A percentile compares a stretch with the other conserved stretches of the same genome.
phyloP scores from a whole-genome alignment of 1,140 invertebrate genomes.

The Drosophila watanabei region DNA sequence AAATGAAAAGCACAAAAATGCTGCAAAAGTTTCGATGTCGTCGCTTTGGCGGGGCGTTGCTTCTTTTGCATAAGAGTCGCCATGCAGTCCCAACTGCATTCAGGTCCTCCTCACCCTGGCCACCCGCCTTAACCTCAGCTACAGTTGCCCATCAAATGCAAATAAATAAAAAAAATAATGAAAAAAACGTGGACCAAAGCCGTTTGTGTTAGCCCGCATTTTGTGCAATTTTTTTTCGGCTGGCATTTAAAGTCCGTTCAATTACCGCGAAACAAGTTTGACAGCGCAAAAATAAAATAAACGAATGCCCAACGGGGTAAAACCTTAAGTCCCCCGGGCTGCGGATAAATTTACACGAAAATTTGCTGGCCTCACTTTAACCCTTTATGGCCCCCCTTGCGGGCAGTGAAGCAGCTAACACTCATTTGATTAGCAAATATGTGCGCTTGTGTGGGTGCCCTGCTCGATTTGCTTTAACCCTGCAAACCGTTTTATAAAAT shows the following conservation, averaged over 20 bases:
- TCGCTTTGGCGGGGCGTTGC: conserved; percentile 38
- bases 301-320: conserved; percentile 1
- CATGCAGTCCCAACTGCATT: conserved; percentile 49
- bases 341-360: conserved; percentile 15
- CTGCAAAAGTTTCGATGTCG: conserved; percentile 47
- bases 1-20: conserved; percentile 27
- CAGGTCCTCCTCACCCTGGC: conserved; percentile 2
- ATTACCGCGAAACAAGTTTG: conserved; percentile 48
- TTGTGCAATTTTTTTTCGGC: conserved; percentile 34
- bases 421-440: conserved; percentile 68
- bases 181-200: conserved; percentile 28
- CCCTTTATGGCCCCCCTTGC: conserved; percentile 24
- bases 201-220: conserved; percentile 51
- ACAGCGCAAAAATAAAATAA: conserved; percentile 30
- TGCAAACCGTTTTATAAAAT: too few species aligned
- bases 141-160: conserved; percentile 21
- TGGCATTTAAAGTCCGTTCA: conserved; percentile 52
- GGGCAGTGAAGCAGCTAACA: conserved; percentile 50
- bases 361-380: conserved; percentile 20
- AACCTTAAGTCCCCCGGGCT: conserved; percentile 1
- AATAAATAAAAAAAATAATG: conserved; percentile 21
- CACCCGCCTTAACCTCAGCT: conserved; percentile 17
- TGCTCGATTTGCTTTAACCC: conserved; percentile 42
- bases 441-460: not conserved
- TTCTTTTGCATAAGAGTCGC: conserved; percentile 64